phyloP scores from a whole-genome alignment of 2,113 vertebrate species.

The Nettapus auritus region DNA sequence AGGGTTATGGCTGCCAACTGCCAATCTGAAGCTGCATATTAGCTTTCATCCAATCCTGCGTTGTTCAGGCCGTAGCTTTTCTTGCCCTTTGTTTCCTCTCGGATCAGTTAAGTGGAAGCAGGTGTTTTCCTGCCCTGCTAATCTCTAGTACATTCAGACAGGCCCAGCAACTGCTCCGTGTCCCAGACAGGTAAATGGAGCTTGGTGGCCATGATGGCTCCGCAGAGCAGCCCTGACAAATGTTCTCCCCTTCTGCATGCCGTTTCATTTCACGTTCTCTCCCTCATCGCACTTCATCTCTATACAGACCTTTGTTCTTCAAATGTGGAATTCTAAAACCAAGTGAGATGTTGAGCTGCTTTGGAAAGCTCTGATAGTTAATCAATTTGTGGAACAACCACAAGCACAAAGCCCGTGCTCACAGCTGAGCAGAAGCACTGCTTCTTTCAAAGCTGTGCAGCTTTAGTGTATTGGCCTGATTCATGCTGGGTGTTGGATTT shows the following conservation, averaged over 20 bases:
- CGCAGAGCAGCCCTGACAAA: not conserved
- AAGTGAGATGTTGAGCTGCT: not conserved
- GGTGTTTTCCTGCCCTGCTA: constrained; percentile 39
- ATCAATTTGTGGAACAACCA: not conserved
- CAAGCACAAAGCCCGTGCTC: not conserved
- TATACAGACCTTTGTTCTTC: not conserved
- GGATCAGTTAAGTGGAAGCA: constrained; percentile 33
- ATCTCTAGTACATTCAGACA: not conserved
- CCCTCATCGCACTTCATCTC: not conserved
- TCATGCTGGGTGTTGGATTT: not conserved
- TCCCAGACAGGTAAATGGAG: not conserved
- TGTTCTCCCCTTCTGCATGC: not conserved
- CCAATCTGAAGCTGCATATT: not conserved
- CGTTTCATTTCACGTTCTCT: fast-evolving
- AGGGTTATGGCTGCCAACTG: constrained; percentile 42
- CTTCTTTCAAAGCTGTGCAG: not conserved
- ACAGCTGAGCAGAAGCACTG: not conserved
- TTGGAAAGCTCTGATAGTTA: not conserved
- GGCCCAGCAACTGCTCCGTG: constrained; percentile 10
- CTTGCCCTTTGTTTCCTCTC: constrained; percentile 23
- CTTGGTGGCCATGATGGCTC: fast-evolving
- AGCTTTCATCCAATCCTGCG: constrained; percentile 23
- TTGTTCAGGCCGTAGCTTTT: not conserved
- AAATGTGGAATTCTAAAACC: not conserved
- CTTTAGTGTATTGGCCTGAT: fast-evolving